Conservation (phyloP, 2,113 vertebrate genomes). For the Serilophus lunatus region DNA sequence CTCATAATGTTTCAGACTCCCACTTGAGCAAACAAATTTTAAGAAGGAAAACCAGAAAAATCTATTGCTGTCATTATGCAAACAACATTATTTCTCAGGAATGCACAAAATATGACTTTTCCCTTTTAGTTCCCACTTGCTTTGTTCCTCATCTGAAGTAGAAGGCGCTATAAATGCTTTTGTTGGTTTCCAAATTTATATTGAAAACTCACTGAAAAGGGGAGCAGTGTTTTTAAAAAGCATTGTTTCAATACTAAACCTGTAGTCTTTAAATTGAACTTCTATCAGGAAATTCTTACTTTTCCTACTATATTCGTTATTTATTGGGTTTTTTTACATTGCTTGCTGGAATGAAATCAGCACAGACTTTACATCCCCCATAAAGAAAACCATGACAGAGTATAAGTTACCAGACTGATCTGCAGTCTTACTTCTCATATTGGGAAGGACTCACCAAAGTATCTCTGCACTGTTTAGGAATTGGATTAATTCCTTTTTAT, state of each 20-base stretch:
- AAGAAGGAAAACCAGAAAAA: background rate
- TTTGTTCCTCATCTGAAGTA: background rate
- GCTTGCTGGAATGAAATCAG: background rate
- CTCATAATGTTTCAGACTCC: background rate
- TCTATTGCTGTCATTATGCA: background rate
- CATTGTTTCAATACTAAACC: background rate
- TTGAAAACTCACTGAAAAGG: background rate
- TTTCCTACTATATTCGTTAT: background rate
- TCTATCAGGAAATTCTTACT: background rate
- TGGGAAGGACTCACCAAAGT: background rate
- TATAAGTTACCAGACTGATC: background rate
- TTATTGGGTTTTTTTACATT: background rate
- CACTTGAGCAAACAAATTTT: background rate
- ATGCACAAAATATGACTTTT: background rate
- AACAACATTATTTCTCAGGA: background rate
- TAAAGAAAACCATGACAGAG: background rate
- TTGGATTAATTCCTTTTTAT: background rate
- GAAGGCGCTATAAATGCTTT: rapidly evolving
- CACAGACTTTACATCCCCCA: background rate
- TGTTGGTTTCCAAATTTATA: background rate
- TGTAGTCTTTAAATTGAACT: background rate
- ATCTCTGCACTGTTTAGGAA: background rate
- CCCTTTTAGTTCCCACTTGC: background rate
- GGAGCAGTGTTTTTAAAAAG: background rate
- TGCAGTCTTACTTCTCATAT: background rate